Conservation (phyloP, 2,113 vertebrate genomes). For the Heloderma charlesbogerti region DNA sequence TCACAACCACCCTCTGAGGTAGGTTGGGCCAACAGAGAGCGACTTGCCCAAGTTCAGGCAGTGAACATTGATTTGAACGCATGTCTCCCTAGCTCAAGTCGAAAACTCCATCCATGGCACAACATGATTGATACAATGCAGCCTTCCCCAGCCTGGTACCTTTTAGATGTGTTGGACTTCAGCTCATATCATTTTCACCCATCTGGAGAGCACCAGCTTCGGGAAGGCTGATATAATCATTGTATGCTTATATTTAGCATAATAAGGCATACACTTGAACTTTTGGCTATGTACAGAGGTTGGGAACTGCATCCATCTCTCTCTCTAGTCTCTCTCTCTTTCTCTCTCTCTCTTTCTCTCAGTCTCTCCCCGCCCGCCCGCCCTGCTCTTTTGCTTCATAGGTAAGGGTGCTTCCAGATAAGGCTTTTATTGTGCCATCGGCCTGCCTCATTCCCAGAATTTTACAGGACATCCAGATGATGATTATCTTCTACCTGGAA, state of each 20-base stretch:
- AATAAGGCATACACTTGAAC: background rate
- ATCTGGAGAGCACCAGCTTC: no score
- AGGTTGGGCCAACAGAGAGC: background rate
- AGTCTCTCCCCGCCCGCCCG: no score
- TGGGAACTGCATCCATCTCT: background rate
- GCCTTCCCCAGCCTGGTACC: no score
- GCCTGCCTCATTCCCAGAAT: no score
- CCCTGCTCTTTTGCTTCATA: background rate
- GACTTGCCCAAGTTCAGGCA: background rate
- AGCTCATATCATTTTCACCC: no score
- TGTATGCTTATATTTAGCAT: background rate
- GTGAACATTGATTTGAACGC: background rate
- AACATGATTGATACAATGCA: background rate
- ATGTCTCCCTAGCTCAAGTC: background rate
- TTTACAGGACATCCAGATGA: no score
- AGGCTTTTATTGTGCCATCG: no score
- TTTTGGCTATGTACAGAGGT: background rate
- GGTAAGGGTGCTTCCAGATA: no score
- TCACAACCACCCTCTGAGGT: background rate
- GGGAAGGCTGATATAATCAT: background rate
- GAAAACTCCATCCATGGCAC: background rate
- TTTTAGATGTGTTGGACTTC: no score
- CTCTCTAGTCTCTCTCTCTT: no score
- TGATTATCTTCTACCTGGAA: no score
- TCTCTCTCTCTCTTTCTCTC: no score